Base-by-base conservation (phyloP, 1,140 invertebrate species). In the Platyscapa corneri region DNA sequence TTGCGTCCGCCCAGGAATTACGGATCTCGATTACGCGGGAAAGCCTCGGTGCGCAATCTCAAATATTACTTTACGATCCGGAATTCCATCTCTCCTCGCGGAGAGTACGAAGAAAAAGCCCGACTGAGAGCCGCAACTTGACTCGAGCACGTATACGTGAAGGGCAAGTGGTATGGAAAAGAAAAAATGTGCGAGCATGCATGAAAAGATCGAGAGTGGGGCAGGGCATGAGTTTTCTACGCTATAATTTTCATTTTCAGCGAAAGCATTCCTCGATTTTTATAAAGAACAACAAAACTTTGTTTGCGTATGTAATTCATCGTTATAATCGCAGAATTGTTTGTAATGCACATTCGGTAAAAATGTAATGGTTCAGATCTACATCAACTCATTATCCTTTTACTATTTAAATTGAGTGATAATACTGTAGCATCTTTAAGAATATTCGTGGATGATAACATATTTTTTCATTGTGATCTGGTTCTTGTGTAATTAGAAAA, bases 1-100 rank as follows among this genome's bases (percentile, higher is more conserved):
- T 77, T 37, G n/a, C 74, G 74, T 37, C 56, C 18, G 32, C 80
- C 65, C 74, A 75, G 53, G 64, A 46, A 56, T 82, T 75, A 60
- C 82, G 16, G 42, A 67, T 83, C 82, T 67, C 56, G 74, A 83
- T 83, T 83, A 77, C 74, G 39, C 56, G 53, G 74, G 56, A 67
- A 67, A 76, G 39, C 60, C 39, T 37, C 34, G n/a, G 37, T 23
- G 18, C 37, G 75, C 32, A 56, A 83, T 70, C 32, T 78, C 75
- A 84, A 84, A 78, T 78, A 84, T 84, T 84, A 78, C 77, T 84
- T 84, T 84, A 84, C 75, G 83, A 64, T 78, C 75, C 37, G 75
- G 60, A 84, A 84, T 84, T 56, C 64, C 67, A 42, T 42, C 70
- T 74, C 70, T 37, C 70, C 27, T 3, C 42, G 12, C 30, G 39